Evolutionary conservation across 2,797 vertebrate species (phyloP).

Genomic region (Nyctibius grandis): DNA sequence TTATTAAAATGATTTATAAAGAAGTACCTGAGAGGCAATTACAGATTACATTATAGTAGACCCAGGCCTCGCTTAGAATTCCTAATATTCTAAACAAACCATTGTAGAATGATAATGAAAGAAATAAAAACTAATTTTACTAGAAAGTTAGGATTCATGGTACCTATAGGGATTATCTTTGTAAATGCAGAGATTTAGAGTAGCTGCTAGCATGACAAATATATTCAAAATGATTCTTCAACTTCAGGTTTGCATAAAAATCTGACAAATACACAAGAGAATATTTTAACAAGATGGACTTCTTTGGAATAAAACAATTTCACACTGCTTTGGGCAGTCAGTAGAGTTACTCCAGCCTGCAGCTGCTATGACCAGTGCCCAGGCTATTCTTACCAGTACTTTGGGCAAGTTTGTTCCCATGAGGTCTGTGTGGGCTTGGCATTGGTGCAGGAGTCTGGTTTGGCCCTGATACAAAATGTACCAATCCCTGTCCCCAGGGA

Average conservation of each 20-base stretch:
- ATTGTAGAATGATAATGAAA: background rate
- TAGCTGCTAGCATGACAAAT: background rate
- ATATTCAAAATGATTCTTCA: background rate
- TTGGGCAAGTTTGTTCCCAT: background rate
- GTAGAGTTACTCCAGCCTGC: background rate
- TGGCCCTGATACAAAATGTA: background rate
- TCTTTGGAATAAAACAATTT: background rate
- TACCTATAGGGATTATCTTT: background rate
- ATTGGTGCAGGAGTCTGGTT: background rate
- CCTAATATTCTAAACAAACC: background rate
- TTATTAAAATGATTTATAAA: background rate
- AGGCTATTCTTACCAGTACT: background rate
- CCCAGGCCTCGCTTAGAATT: background rate
- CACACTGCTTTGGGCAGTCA: background rate
- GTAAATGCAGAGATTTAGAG: background rate
- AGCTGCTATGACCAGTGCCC: background rate
- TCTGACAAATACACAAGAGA: background rate
- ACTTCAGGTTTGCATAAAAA: background rate
- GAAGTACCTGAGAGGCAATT: background rate
- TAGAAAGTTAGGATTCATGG: background rate
- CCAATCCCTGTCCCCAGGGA: background rate
- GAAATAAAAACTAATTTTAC: background rate
- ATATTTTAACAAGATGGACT: background rate
- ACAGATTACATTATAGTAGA: background rate
- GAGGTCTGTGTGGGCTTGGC: background rate